Evolutionary conservation across 1,140 invertebrate species (phyloP).

Genomic region (Drosophila kikkawai): DNA sequence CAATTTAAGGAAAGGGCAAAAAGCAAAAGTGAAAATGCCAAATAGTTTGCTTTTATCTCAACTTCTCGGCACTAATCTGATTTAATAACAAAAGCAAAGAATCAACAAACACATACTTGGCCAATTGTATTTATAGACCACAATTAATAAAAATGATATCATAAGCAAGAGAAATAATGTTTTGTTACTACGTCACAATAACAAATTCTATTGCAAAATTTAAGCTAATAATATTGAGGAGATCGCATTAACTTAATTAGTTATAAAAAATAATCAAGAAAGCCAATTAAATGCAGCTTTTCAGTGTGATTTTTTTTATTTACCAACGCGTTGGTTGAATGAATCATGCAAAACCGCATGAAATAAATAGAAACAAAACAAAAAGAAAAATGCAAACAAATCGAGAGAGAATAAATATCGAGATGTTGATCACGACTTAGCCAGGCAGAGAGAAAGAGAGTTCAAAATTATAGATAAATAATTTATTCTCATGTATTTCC

Average conservation of each 20-base stretch:
- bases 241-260: background rate
- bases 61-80: constrained; percentile 26
- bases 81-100: constrained; percentile 26
- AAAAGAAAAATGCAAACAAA: constrained; percentile 13
- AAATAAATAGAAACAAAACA: constrained; percentile 13
- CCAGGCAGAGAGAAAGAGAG: constrained; percentile 2
- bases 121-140: constrained; percentile 38
- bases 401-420: constrained; percentile 11
- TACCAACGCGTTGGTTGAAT: constrained; percentile 4
- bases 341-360: constrained; percentile 36
- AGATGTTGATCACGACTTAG: constrained; percentile 7
- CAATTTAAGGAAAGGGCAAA: background rate
- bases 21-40: constrained; percentile 13
- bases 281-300: constrained; percentile 18
- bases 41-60: constrained; percentile 27
- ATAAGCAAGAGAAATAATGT: constrained; percentile 16
- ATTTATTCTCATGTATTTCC: background rate
- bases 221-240: background rate
- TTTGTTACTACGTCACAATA: constrained; percentile 32
- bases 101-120: constrained; percentile 19
- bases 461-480: background rate
- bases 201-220: background rate
- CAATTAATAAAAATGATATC: constrained; percentile 65
- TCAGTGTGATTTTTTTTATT: background rate
- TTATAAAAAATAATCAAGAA: background rate